These are phyloP conservation scores for Peucedramus taeniatus DNA, from an alignment of 2,113 vertebrate genomes.

Conservation along the genomic window DNA sequence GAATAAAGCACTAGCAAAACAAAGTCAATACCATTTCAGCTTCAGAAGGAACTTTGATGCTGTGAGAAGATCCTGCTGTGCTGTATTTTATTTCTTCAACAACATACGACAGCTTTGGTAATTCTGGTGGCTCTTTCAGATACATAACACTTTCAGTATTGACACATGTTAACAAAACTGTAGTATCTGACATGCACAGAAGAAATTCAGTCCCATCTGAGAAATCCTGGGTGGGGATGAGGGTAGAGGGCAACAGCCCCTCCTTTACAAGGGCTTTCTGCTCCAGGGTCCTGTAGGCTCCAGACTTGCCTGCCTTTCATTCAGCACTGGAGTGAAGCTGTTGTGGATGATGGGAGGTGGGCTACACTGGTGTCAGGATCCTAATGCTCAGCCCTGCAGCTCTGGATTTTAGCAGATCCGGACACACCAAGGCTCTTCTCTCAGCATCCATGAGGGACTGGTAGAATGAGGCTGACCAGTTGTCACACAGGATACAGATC, in stretches of 20 bases:
- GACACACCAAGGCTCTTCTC: not conserved
- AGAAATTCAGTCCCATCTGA: not conserved
- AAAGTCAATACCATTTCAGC: not conserved
- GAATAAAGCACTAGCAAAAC: not conserved
- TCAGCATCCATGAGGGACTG: not conserved
- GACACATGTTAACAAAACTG: not conserved
- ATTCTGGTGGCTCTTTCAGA: not conserved
- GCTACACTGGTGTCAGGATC: not conserved
- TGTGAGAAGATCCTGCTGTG: not conserved
- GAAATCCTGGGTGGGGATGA: not conserved
- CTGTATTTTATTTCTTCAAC: not conserved
- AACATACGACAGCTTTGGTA: not conserved
- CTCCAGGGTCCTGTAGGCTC: not conserved
- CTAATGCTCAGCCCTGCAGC: not conserved
- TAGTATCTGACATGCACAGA: not conserved
- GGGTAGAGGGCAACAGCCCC: not conserved
- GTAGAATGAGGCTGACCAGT: not conserved
- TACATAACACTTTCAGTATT: not conserved
- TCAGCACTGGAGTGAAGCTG: not conserved
- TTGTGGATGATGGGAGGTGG: not conserved
- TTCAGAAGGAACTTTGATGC: not conserved
- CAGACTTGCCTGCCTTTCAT: not conserved
- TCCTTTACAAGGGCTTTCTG: not conserved
- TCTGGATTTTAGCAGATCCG: not conserved
- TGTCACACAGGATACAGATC: fast-evolving